Conservation (phyloP, 2,113 vertebrate genomes). For the Anser cygnoides region DNA sequence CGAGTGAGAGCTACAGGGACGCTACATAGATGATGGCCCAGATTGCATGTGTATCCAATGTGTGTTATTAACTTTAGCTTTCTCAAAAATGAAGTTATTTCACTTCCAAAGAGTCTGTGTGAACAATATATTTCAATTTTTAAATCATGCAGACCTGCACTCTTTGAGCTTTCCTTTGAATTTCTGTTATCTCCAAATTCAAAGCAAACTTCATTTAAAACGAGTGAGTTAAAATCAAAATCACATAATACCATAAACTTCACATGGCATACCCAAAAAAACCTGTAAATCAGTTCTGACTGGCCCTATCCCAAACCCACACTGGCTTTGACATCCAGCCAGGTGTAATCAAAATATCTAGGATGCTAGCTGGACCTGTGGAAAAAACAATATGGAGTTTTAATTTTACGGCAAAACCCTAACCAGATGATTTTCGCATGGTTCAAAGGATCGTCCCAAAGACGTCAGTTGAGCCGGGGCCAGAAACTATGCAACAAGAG, state of each 20-base stretch:
- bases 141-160: slow-evolving; percentile 25
- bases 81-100: slow-evolving; percentile 38
- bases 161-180: slow-evolving; percentile 61
- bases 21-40: slow-evolving; percentile 31
- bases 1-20: neutral
- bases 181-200: slow-evolving; percentile 58
- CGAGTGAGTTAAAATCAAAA: slow-evolving; percentile 51
- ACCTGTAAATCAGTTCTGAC: slow-evolving; percentile 46
- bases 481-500: neutral
- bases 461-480: neutral
- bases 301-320: slow-evolving; percentile 57
- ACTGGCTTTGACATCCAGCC: slow-evolving; percentile 49
- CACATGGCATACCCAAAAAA: slow-evolving; percentile 46
- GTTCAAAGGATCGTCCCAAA: slow-evolving; percentile 11
- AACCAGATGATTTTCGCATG: slow-evolving; percentile 35
- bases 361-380: slow-evolving; percentile 19
- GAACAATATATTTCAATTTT: slow-evolving; percentile 50
- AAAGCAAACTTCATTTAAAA: slow-evolving; percentile 68
- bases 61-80: slow-evolving; percentile 48
- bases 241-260: slow-evolving; percentile 58
- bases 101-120: slow-evolving; percentile 27
- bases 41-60: slow-evolving; percentile 47
- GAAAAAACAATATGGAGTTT: neutral
- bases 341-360: slow-evolving; percentile 39
- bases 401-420: slow-evolving; percentile 28